A percentile compares a stretch with the other conserved stretches of the same genome.
Evolutionary conservation across 1,140 invertebrate genomes (phyloP).

Genomic region (Leptonema lineaticorne): DNA sequence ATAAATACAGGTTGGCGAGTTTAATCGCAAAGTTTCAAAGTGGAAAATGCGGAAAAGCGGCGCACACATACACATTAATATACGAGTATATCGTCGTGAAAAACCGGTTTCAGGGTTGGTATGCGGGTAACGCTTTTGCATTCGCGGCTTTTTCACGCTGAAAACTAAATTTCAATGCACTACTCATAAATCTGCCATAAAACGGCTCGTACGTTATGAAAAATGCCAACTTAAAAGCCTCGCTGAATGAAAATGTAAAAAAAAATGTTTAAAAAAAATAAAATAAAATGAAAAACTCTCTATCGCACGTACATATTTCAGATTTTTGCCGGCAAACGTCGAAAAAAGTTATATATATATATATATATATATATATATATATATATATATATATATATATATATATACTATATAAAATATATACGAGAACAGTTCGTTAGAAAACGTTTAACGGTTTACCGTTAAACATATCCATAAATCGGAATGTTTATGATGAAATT

Average conservation of each 20-base stretch:
- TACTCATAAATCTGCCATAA: constrained; percentile 9
- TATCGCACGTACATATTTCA: not conserved
- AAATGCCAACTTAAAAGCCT: constrained; percentile 12
- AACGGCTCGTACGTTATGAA: constrained; percentile 1
- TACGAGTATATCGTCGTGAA: too few relatives aligned
- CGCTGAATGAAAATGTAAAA: not conserved
- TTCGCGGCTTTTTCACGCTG: not conserved
- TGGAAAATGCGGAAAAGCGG: too few relatives aligned
- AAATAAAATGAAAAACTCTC: not conserved
- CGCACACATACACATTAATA: too few relatives aligned
- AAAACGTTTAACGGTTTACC: too few relatives aligned
- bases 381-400: not conserved
- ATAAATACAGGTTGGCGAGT: not conserved
- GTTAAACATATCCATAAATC: too few relatives aligned
- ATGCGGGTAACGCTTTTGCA: not conserved
- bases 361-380: not conserved
- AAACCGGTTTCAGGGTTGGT: too few relatives aligned
- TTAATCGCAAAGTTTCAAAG: not conserved
- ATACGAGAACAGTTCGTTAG: too few relatives aligned
- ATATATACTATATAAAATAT: too few relatives aligned
- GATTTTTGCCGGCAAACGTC: not conserved
- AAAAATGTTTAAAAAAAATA: constrained; percentile 5
- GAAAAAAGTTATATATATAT: not conserved
- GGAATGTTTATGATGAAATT: too few relatives aligned
- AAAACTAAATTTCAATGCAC: constrained; percentile 13